These are phyloP conservation scores for Neotoxoptera formosana DNA, from an alignment of 1,140 invertebrate genomes.

Conservation along the genomic window DNA sequence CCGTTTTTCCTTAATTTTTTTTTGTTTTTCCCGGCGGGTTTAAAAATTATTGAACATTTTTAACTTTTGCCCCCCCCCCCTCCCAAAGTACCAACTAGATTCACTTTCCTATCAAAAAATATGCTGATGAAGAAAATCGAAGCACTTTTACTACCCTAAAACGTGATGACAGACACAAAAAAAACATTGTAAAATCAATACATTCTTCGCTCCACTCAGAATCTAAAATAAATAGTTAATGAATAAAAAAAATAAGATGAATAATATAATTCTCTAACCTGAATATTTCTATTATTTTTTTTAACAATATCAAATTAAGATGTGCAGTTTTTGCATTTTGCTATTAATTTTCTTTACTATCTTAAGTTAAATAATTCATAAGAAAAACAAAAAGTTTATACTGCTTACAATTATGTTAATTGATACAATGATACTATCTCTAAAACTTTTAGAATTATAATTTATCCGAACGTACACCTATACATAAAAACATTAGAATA, in stretches of 20 bases:
- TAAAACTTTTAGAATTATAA: slow-evolving; percentile 34
- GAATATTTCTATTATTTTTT: not conserved
- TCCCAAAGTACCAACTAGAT: too few relatives aligned
- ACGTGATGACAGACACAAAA: too few relatives aligned
- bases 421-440: not conserved
- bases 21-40: too few relatives aligned
- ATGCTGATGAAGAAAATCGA: too few relatives aligned
- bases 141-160: too few relatives aligned
- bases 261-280: not conserved
- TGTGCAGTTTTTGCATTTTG: not conserved
- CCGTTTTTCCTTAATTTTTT: too few relatives aligned
- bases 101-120: too few relatives aligned
- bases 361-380: not conserved
- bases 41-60: too few relatives aligned
- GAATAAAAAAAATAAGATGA: not conserved
- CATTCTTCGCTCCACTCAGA: too few relatives aligned
- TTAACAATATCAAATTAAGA: slow-evolving; percentile 5
- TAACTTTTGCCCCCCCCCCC: too few relatives aligned
- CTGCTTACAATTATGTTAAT: slow-evolving; percentile 27
- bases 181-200: too few relatives aligned
- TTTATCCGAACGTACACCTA: not conserved
- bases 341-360: not conserved
- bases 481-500: not conserved
- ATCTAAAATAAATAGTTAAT: not conserved
- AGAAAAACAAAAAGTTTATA: slow-evolving; percentile 34